Base-by-base conservation (phyloP, 2,797 vertebrate genomes). In the Centropyge bicolor region DNA sequence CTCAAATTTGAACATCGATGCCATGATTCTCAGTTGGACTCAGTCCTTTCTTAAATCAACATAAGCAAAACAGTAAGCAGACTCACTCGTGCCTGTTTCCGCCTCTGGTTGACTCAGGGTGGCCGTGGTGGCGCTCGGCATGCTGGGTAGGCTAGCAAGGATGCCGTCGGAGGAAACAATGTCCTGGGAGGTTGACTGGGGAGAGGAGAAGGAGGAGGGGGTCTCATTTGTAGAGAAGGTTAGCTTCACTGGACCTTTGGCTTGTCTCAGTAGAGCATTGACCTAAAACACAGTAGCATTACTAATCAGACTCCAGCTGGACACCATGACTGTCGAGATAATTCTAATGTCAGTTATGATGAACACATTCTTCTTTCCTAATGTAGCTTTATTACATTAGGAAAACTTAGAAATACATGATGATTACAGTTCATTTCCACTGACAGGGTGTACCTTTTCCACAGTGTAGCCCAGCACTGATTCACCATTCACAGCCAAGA, bases 401-500 rank as follows among this genome's bases (percentile, higher is more conserved):
- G 3, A 54, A 17, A 57, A 60, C 2, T 27, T 1, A 19, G 20
- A 20, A 38, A 31, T 14, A 35, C 35, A 20, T 6, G 36, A 10
- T 0, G 59, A 56, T 27, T 40, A 24, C 20, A 66, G 3, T 40
- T 41, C 49, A 43, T 70, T 54, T 81, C 56, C 54, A 68, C 19
- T 54, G 54, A 20, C 45, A 24, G 6, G 3, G 20, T 10, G 3
- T 80, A 98, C 97, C 96, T 96, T 96, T 85, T 98, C 96, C 83
- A 95, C 90, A 64, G 94, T 94, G 91, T 90, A 94, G 19, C 96
- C 96, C 4, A 94, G 83, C 86, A 97, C 96, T 22, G 95, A 90
- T 93, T 98, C 96, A 80, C 96, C 95, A 78, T 98, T 96, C 75
- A 97, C 93, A 67, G 96, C 94, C 74, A 96, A 82, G 75, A 97